These are phyloP conservation scores for Hypomesus transpacificus DNA, from an alignment of 2,113 vertebrate species.

Conservation along the genomic window DNA sequence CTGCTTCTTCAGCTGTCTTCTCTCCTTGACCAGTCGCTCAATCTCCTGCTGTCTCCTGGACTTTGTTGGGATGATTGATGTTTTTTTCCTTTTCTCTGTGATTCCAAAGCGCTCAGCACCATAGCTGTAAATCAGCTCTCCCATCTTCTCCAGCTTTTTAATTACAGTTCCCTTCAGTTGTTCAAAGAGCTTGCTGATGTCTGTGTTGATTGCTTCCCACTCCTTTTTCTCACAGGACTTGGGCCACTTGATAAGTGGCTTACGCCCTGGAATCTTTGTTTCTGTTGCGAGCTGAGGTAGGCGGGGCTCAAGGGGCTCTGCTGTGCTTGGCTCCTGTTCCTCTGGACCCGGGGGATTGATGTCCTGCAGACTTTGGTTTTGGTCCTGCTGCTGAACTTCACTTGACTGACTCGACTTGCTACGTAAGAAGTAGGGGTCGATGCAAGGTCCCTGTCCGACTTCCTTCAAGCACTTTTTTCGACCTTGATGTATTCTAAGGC, in stretches of 20 bases:
- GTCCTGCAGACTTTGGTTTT: slow-evolving; percentile 18
- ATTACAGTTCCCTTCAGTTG: neutral
- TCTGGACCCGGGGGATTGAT: slow-evolving; percentile 13
- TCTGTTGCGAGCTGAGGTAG: neutral
- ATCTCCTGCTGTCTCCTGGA: slow-evolving; percentile 7
- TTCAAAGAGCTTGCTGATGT: slow-evolving; percentile 5
- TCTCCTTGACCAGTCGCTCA: slow-evolving; percentile 3
- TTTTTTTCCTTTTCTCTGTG: neutral
- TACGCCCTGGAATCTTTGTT: slow-evolving; percentile 1
- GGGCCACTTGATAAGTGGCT: slow-evolving; percentile 5
- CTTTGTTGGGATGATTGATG: neutral
- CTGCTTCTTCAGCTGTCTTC: slow-evolving; percentile 7
- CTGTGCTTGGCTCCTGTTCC: neutral
- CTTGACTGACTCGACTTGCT: slow-evolving; percentile 1
- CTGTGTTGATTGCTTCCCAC: neutral
- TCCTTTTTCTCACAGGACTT: neutral
- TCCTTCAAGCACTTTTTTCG: slow-evolving; percentile 17
- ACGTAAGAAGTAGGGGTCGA: slow-evolving; percentile 11
- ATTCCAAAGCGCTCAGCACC: no score
- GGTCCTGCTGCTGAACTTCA: neutral
- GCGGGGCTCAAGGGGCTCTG: neutral
- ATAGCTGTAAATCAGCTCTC: neutral
- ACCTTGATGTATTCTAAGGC: slow-evolving; percentile 13
- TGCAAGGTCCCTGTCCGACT: slow-evolving; percentile 1
- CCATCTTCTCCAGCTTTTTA: slow-evolving; percentile 3